Percentiles rank a stretch among this genome's conserved stretches.
Conservation (phyloP, 2,113 vertebrate species). For the Pedetes capensis region DNA sequence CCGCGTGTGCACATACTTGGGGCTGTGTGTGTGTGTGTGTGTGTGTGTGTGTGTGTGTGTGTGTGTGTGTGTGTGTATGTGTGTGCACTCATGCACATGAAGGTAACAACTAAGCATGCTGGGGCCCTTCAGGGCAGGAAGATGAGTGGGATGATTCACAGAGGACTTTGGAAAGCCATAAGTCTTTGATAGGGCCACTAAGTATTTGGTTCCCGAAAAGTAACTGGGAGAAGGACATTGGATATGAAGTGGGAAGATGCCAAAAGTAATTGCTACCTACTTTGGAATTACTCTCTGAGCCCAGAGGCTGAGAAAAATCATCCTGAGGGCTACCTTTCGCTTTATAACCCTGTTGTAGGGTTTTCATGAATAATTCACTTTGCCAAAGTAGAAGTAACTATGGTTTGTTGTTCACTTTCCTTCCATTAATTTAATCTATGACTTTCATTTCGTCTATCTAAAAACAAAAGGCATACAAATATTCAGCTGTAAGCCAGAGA, state of each 20-base stretch:
- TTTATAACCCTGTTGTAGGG: constrained; percentile 7
- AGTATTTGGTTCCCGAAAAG: constrained; percentile 46
- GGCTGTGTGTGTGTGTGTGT: neutral
- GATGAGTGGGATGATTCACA: neutral
- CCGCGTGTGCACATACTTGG: neutral
- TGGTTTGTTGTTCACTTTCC: constrained; percentile 63
- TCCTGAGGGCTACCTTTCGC: constrained; percentile 60
- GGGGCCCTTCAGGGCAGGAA: neutral
- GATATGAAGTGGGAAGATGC: constrained; percentile 19
- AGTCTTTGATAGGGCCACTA: neutral
- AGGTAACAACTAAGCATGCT: neutral
- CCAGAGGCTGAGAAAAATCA: constrained; percentile 55
- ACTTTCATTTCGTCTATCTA: constrained; percentile 68
- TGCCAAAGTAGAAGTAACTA: constrained; percentile 58
- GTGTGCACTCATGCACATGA: neutral
- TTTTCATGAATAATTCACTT: constrained; percentile 72
- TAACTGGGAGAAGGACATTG: neutral
- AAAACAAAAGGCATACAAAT: constrained; percentile 59
- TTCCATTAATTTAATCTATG: constrained; percentile 71
- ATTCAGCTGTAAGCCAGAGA: constrained; percentile 55
- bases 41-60: neutral
- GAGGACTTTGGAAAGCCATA: neutral
- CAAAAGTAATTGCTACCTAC: constrained; percentile 62
- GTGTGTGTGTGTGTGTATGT: neutral
- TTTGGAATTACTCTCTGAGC: constrained; percentile 51